Conservation (phyloP, 2,888 invertebrate species). For the Dasypolia templi region DNA sequence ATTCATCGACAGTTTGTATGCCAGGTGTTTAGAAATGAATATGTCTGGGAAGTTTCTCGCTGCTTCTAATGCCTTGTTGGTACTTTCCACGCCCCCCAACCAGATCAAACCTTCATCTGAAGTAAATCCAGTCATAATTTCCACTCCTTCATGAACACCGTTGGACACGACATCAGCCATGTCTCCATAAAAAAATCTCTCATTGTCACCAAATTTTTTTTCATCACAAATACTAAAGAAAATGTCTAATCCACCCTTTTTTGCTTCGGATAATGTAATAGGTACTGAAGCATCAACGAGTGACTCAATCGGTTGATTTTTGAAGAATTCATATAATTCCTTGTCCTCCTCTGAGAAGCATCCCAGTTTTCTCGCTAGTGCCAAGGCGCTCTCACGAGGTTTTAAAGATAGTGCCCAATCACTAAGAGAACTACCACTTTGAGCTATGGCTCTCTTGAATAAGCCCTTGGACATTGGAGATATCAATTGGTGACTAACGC, state of each 20-base stretch:
- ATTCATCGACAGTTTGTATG: conserved; percentile 56
- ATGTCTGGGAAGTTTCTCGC: conserved; percentile 51
- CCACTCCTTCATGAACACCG: conserved; percentile 88
- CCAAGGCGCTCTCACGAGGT: no score
- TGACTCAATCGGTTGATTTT: conserved; percentile 63
- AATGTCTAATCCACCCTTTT: conserved; percentile 33
- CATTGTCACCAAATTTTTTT: conserved; percentile 69
- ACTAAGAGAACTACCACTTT: no score
- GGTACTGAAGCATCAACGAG: conserved; percentile 55
- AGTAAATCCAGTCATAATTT: conserved; percentile 92
- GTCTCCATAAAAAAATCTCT: conserved; percentile 73
- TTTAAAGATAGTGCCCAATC: no score
- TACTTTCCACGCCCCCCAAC: conserved; percentile 28
- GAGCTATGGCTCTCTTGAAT: no score
- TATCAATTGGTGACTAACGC: no score
- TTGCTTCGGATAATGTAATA: conserved; percentile 61
- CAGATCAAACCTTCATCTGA: conserved; percentile 91
- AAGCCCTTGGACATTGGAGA: no score
- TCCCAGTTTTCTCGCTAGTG: conserved; percentile 72
- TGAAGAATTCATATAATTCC: conserved; percentile 70
- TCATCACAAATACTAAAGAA: conserved; percentile 70
- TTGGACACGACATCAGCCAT: conserved; percentile 77
- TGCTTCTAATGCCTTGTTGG: conserved; percentile 24
- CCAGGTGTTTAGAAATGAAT: conserved; percentile 56
- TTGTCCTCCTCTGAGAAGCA: conserved; percentile 68